Conservation (phyloP, 30 jellyfish, hydroid and myxozoan species). For the Pseudorhiza aurosa region DNA sequence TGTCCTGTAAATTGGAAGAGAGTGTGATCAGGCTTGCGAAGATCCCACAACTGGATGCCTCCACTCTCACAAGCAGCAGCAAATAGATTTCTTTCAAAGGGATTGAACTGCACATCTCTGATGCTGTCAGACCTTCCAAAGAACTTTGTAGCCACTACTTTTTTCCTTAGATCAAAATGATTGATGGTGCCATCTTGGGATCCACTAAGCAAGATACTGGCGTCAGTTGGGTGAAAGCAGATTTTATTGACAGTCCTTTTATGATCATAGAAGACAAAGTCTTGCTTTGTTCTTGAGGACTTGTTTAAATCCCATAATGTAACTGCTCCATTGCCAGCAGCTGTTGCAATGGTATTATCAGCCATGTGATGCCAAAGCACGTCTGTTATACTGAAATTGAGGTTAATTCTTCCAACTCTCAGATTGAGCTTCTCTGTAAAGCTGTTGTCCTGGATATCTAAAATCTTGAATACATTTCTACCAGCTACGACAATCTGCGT, state of each 20-base stretch:
- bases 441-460: constrained; percentile 65
- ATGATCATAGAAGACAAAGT: constrained; percentile 84
- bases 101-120: constrained; percentile 96
- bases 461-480: constrained; percentile 73
- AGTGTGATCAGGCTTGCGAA: constrained; percentile 79
- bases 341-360: constrained; percentile 84
- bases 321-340: constrained; percentile 98
- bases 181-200: constrained; percentile 92
- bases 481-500: constrained; percentile 95
- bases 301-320: constrained; percentile 91
- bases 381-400: constrained; percentile 84
- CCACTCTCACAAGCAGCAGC: constrained; percentile 99
- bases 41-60: constrained; percentile 92
- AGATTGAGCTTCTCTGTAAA: constrained; percentile 75
- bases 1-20: constrained; percentile 87
- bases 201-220: constrained; percentile 81
- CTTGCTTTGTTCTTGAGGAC: constrained; percentile 74
- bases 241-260: constrained; percentile 90
- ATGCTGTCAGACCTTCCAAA: constrained; percentile 91
- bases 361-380: constrained; percentile 93
- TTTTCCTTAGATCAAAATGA: constrained; percentile 78
- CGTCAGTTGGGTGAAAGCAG: constrained; percentile 90
- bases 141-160: constrained; percentile 66
- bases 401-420: constrained; percentile 82
- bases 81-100: constrained; percentile 75